These are phyloP conservation scores for Esox lucius DNA, from an alignment of 2,797 vertebrate genomes.

Conservation along the genomic window DNA sequence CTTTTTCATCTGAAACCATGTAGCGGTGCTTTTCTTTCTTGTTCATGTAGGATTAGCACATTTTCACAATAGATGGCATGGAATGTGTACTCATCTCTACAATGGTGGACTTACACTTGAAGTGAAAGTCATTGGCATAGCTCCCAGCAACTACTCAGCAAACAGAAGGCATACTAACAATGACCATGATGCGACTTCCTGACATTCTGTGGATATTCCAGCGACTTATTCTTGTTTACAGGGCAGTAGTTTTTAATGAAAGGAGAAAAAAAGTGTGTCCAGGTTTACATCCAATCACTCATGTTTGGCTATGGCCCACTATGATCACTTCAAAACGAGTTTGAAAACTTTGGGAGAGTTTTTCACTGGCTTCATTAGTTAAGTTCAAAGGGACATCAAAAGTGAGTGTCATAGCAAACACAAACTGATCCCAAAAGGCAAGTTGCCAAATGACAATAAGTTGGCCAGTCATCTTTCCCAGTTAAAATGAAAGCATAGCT, in stretches of 20 bases:
- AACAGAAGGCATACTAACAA: too few relatives aligned
- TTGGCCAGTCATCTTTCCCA: neutral
- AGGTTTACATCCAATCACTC: too few relatives aligned
- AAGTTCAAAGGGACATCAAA: neutral
- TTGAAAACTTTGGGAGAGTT: neutral
- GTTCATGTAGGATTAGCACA: neutral
- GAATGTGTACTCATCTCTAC: neutral
- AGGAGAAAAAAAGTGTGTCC: neutral
- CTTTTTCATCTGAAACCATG: neutral
- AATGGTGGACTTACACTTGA: neutral
- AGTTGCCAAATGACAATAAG: neutral
- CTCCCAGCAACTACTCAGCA: neutral
- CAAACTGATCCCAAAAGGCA: neutral
- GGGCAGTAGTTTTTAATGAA: neutral
- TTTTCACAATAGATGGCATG: neutral
- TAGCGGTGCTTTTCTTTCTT: neutral
- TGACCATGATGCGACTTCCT: too few relatives aligned
- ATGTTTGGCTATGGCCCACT: too few relatives aligned
- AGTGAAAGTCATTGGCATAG: neutral
- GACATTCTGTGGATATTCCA: too few relatives aligned
- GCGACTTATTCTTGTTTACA: too few relatives aligned
- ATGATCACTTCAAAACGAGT: neutral
- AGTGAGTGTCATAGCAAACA: neutral
- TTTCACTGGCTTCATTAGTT: neutral
- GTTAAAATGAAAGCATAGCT: neutral